Percentiles rank a stretch among this genome's conserved stretches.
These are phyloP conservation scores for Fistularia commersonii DNA, from an alignment of 2,797 vertebrate species.

Conservation along the genomic window DNA sequence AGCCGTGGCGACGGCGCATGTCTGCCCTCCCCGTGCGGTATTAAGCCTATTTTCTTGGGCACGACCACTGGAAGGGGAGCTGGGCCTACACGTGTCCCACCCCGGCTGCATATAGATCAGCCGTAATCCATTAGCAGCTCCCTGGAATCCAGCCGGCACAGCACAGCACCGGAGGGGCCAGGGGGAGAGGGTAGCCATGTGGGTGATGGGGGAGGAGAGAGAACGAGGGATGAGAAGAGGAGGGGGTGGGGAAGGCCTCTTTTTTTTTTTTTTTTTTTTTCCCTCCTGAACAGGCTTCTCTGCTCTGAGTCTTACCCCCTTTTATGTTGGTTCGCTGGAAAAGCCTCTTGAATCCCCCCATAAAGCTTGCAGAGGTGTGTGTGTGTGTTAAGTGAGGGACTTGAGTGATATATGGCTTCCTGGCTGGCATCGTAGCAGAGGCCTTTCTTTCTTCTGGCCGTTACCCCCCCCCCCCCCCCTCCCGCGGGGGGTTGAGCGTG, in stretches of 20 bases:
- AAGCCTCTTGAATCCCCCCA: conserved; percentile 65
- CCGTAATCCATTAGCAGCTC: conserved; percentile 76
- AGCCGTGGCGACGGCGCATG: conserved; percentile 21
- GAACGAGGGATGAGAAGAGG: conserved; percentile 52
- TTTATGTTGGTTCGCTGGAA: conserved; percentile 68
- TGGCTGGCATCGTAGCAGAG: conserved; percentile 67
- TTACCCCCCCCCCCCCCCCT: conserved; percentile 44
- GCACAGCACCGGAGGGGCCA: conserved; percentile 68
- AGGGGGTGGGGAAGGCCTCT: conserved; percentile 40
- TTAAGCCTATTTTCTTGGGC: conserved; percentile 58
- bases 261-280: conserved; percentile 28
- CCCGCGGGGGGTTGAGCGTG: conserved; percentile 32
- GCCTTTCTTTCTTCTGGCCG: conserved; percentile 50
- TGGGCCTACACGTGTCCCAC: conserved; percentile 69
- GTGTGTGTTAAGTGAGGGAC: conserved; percentile 47
- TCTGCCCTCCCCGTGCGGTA: conserved; percentile 42
- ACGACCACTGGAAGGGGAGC: conserved; percentile 56
- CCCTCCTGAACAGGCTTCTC: conserved; percentile 50
- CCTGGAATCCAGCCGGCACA: conserved; percentile 73
- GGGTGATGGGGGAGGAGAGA: conserved; percentile 41
- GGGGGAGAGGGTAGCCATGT: conserved; percentile 59
- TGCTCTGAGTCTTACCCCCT: conserved; percentile 60
- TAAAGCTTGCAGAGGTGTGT: conserved; percentile 65
- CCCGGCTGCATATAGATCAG: conserved; percentile 76
- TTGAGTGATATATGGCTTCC: conserved; percentile 74